These are phyloP conservation scores for Lagorchestes hirsutus DNA, from an alignment of 2,797 vertebrate species.

Conservation along the genomic window DNA sequence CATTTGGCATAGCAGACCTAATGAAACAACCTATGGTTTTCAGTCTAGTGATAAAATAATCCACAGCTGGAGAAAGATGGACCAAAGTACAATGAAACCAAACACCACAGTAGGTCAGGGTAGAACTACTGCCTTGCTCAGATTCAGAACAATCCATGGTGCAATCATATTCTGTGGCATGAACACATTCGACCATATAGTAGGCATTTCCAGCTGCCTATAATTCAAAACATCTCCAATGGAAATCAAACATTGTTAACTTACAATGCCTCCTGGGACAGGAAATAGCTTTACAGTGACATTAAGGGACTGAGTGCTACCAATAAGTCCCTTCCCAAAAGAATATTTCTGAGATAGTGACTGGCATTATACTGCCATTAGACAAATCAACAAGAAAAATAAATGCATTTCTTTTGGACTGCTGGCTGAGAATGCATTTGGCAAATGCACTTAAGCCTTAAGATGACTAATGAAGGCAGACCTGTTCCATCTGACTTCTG, in stretches of 20 bases:
- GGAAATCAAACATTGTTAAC: background rate
- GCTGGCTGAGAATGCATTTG: background rate
- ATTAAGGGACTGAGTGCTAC: constrained; percentile 3
- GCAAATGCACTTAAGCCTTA: background rate
- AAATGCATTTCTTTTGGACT: background rate
- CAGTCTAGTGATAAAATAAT: background rate
- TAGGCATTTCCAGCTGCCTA: background rate
- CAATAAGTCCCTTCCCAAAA: background rate
- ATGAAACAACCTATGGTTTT: background rate
- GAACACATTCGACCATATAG: background rate
- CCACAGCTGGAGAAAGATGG: background rate
- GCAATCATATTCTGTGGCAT: background rate
- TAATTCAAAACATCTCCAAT: background rate
- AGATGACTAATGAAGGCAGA: background rate
- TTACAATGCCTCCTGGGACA: background rate
- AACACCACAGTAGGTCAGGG: background rate
- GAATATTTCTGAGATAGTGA: background rate
- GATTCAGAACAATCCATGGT: background rate
- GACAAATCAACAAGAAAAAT: background rate
- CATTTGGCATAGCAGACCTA: background rate
- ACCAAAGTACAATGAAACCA: background rate
- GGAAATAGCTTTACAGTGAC: background rate
- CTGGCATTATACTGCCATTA: background rate
- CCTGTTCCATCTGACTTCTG: background rate
- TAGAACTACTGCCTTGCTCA: background rate